phyloP scores from a whole-genome alignment of 1,140 invertebrate species.

The Pantala flavescens region DNA sequence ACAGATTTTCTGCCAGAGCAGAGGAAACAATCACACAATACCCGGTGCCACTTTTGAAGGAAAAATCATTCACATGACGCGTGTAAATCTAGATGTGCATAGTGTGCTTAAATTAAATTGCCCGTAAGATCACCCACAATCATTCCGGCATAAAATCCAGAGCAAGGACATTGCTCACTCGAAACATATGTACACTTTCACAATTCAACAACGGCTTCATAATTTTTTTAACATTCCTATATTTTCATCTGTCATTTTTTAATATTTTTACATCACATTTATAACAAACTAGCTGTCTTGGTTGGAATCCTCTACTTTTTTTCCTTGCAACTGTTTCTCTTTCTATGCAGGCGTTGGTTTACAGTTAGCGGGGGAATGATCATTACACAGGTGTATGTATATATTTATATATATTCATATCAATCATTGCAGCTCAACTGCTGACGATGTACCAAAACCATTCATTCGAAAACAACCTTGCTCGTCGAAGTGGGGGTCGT shows the following conservation, averaged over 20 bases:
- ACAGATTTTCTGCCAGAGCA: too few species aligned
- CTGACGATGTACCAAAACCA: background rate
- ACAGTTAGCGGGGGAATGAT: background rate
- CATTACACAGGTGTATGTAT: too few species aligned
- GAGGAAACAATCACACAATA: too few species aligned
- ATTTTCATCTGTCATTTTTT: background rate
- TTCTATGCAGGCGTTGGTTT: background rate
- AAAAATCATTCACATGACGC: too few species aligned
- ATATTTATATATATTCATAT: background rate
- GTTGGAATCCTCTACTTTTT: background rate
- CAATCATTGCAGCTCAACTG: background rate
- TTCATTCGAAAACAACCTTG: background rate
- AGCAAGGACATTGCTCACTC: background rate
- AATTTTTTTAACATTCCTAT: background rate
- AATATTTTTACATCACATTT: background rate
- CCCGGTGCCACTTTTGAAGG: too few species aligned
- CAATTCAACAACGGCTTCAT: too few species aligned
- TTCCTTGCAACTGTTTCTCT: background rate
- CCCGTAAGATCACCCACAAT: too few species aligned
- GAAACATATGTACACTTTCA: background rate
- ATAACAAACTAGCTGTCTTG: constrained; percentile 2
- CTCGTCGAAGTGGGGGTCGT: background rate
- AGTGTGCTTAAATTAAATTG: too few species aligned
- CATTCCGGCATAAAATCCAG: too few species aligned
- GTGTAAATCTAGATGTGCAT: too few species aligned